Conservation (phyloP, 2,797 vertebrate genomes). For the Cynodonichthys magdalenae region DNA sequence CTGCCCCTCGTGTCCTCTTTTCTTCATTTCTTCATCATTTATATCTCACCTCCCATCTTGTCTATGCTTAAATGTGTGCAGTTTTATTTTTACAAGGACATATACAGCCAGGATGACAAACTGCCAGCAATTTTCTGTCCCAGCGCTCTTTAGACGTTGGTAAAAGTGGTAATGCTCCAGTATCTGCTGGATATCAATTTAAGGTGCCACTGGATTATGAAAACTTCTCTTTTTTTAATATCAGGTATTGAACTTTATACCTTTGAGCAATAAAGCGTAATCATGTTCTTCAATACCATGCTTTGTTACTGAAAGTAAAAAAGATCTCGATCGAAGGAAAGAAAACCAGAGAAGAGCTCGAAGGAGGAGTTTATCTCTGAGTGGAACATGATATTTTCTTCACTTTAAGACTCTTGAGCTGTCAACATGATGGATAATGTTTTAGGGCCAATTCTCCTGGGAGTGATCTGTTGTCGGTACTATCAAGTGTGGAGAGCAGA, state of each 20-base stretch:
- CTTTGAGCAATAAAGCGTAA: constrained; percentile 5
- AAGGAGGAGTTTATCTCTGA: constrained; percentile 65
- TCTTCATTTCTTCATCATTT: constrained; percentile 36
- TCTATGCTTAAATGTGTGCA: constrained; percentile 48
- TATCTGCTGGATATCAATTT: constrained; percentile 60
- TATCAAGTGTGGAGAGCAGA: constrained; percentile 63
- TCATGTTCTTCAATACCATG: constrained; percentile 22
- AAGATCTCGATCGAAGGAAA: constrained; percentile 27
- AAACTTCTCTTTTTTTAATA: constrained; percentile 22
- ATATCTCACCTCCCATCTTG: constrained; percentile 42
- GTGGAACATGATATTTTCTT: constrained; percentile 71
- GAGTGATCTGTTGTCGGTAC: constrained; percentile 75
- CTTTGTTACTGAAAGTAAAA: constrained; percentile 32
- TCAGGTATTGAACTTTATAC: constrained; percentile 17
- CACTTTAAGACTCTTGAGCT: constrained; percentile 69
- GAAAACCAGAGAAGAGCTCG: constrained; percentile 37
- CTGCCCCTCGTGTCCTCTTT: neutral
- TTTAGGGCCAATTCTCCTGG: constrained; percentile 70
- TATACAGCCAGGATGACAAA: constrained; percentile 65
- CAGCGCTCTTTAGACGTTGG: constrained; percentile 43
- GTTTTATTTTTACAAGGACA: constrained; percentile 76
- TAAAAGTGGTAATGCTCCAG: constrained; percentile 43
- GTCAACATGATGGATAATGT: constrained; percentile 76
- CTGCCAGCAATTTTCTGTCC: constrained; percentile 46
- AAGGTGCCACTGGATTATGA: constrained; percentile 37